phyloP scores from a whole-genome alignment of 2,888 invertebrate species.

The Isotomurus palustris region DNA sequence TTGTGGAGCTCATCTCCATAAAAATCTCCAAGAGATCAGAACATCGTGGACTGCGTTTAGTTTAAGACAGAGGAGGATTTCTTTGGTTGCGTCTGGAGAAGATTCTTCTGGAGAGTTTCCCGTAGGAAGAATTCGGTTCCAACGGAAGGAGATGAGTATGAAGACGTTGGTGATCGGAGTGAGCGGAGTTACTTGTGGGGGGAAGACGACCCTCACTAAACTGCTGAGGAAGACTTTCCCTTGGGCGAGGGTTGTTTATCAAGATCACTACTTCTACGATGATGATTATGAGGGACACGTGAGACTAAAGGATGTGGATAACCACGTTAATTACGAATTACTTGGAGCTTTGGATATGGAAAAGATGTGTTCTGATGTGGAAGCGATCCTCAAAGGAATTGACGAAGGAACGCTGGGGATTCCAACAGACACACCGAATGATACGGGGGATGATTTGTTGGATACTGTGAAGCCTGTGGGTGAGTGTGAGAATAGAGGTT shows the following conservation, averaged over 20 bases:
- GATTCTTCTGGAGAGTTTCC: too few relatives aligned
- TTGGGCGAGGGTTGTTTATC: constrained; percentile 35
- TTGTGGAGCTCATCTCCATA: too few relatives aligned
- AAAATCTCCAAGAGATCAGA: too few relatives aligned
- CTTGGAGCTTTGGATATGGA: constrained; percentile 33
- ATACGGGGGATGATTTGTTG: constrained; percentile 26
- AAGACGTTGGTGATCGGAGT: constrained; percentile 43
- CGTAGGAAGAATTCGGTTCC: too few relatives aligned
- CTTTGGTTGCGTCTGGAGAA: too few relatives aligned
- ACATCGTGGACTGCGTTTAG: too few relatives aligned
- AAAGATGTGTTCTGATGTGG: constrained; percentile 38
- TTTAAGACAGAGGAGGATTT: too few relatives aligned
- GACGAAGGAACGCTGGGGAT: not conserved
- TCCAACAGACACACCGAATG: constrained; percentile 39
- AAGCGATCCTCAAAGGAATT: constrained; percentile 20
- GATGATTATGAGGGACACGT: constrained; percentile 36
- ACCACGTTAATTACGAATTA: constrained; percentile 44
- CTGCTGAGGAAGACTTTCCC: constrained; percentile 38
- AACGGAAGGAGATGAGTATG: too few relatives aligned
- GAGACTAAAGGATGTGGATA: constrained; percentile 31
- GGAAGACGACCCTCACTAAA: constrained; percentile 39
- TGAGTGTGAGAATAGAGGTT: constrained; percentile 6
- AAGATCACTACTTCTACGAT: constrained; percentile 40
- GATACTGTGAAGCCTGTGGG: constrained; percentile 28
- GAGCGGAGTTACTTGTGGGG: constrained; percentile 42